Evolutionary conservation across 1,140 invertebrate species (phyloP).

Genomic region (Campodea augens): DNA sequence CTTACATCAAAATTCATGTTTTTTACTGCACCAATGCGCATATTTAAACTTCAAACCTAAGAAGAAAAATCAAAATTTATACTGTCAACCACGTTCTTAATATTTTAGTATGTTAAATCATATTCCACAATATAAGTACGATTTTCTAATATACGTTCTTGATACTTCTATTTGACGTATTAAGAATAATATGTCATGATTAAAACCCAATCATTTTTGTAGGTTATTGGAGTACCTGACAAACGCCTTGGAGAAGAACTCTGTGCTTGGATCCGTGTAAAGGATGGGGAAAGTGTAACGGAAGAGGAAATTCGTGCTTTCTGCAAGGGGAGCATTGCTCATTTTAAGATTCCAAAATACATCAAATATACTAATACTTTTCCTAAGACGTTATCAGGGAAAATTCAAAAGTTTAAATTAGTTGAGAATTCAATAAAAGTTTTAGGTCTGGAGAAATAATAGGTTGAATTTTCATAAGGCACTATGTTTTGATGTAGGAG

Average conservation of each 20-base stretch:
- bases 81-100: too few relatives aligned
- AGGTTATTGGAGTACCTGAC: slow-evolving; percentile 57
- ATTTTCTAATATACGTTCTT: too few relatives aligned
- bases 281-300: slow-evolving; percentile 25
- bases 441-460: neutral
- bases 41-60: too few relatives aligned
- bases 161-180: too few relatives aligned
- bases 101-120: too few relatives aligned
- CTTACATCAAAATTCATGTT: too few relatives aligned
- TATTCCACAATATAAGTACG: too few relatives aligned
- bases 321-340: slow-evolving; percentile 46
- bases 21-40: too few relatives aligned
- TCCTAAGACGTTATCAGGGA: slow-evolving; percentile 67
- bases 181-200: too few relatives aligned
- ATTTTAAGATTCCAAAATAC: slow-evolving; percentile 66
- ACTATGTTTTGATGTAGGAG: too few relatives aligned
- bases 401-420: slow-evolving; percentile 55
- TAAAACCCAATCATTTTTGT: slow-evolving; percentile 11
- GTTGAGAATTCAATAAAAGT: slow-evolving; percentile 21
- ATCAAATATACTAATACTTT: slow-evolving; percentile 46
- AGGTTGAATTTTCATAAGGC: too few relatives aligned
- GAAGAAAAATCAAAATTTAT: too few relatives aligned
- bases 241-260: slow-evolving; percentile 67
- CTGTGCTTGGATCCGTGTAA: slow-evolving; percentile 49
- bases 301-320: slow-evolving; percentile 40